Conservation (phyloP, 2,888 invertebrate genomes). For the Brenthis ino region DNA sequence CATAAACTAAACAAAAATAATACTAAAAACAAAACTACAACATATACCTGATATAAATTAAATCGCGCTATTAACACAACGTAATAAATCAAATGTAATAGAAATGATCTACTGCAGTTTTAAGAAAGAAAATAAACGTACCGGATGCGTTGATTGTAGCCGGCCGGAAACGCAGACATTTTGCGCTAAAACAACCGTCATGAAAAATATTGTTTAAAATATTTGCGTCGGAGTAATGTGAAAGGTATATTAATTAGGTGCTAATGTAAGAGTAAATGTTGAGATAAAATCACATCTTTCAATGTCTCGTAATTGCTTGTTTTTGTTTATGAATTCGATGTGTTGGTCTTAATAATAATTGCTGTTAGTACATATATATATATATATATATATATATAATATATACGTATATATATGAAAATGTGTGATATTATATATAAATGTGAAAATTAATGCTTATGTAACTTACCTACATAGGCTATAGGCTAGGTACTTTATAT, state of each 20-base stretch:
- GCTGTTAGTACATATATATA: too few species aligned
- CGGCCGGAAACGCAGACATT: conserved; percentile 43
- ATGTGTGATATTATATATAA: too few species aligned
- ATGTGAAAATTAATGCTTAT: too few species aligned
- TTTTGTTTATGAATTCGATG: neutral
- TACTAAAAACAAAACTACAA: neutral
- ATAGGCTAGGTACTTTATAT: too few species aligned
- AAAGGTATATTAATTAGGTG: conserved; percentile 26
- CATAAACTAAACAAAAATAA: neutral
- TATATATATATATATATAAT: too few species aligned
- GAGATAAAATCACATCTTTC: neutral
- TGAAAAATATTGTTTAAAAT: conserved; percentile 21
- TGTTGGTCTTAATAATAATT: too few species aligned
- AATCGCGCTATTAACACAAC: conserved; percentile 2
- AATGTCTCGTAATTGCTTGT: neutral
- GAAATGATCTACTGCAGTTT: conserved; percentile 15
- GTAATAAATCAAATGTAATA: conserved; percentile 31
- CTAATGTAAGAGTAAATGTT: conserved; percentile 14
- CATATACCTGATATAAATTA: conserved; percentile 8
- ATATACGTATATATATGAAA: too few species aligned
- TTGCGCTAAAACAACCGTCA: conserved; percentile 33
- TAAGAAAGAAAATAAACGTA: conserved; percentile 26
- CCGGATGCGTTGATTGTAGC: conserved; percentile 32
- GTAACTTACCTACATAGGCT: too few species aligned
- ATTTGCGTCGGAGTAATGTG: conserved; percentile 17